Evolutionary conservation across 1,140 invertebrate genomes (phyloP).

Genomic region (Drosophila obscura): DNA sequence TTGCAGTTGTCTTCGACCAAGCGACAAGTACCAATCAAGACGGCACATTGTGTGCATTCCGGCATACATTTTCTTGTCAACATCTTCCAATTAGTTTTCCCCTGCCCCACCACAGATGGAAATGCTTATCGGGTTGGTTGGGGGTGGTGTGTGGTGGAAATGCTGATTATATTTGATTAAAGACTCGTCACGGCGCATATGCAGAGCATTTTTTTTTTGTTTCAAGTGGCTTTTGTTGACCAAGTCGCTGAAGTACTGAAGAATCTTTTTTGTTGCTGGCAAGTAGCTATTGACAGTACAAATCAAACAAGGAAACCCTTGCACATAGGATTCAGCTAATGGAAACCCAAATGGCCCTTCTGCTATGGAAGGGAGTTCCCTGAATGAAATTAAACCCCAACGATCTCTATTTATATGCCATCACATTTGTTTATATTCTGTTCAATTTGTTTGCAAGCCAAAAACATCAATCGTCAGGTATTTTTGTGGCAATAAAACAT

Average conservation of each 20-base stretch:
- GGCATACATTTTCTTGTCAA: conserved; percentile 57
- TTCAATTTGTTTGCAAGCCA: conserved; percentile 15
- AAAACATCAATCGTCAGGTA: conserved; percentile 10
- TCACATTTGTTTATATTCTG: neutral
- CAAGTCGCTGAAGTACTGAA: neutral
- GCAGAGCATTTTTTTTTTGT: neutral
- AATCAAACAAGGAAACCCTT: too few species aligned
- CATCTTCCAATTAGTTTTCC: conserved; percentile 68
- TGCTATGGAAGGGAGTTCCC: too few species aligned
- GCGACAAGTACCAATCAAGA: conserved; percentile 68
- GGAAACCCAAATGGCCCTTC: too few species aligned
- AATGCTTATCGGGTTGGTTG: conserved; percentile 14
- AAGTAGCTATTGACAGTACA: too few species aligned
- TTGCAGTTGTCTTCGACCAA: conserved; percentile 53
- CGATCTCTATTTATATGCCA: conserved; percentile 2
- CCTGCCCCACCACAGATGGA: neutral
- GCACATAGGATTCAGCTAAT: too few species aligned
- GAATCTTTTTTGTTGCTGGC: too few species aligned
- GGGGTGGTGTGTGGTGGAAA: neutral
- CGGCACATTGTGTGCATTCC: conserved; percentile 67
- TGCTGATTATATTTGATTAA: conserved; percentile 33
- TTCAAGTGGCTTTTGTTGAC: conserved; percentile 17
- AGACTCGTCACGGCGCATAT: conserved; percentile 1
- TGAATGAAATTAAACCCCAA: too few species aligned
- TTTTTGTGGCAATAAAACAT: conserved; percentile 21